Percentiles rank a stretch among this genome's conserved stretches.
These are phyloP conservation scores for Polypterus senegalus DNA, from an alignment of 2,113 vertebrate genomes.

Conservation along the genomic window DNA sequence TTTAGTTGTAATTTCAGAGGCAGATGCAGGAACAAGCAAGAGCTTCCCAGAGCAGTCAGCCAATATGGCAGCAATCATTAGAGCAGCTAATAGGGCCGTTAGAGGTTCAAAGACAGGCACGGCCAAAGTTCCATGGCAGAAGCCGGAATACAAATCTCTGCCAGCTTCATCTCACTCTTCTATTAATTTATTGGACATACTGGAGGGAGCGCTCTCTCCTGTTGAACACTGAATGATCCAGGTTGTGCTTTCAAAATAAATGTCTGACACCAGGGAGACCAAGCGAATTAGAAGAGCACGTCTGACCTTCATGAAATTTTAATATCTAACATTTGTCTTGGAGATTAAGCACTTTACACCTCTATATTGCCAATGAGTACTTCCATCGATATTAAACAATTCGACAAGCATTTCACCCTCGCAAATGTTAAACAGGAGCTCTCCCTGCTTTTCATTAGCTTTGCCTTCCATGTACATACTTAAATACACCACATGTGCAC, in stretches of 20 bases:
- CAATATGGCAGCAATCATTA: conserved; percentile 42
- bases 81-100: conserved; percentile 47
- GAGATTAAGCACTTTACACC: background rate
- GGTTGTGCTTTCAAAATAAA: conserved; percentile 27
- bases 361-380: conserved; percentile 3
- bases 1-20: conserved; percentile 11
- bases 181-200: conserved; percentile 30
- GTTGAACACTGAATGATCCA: conserved; percentile 21
- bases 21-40: background rate
- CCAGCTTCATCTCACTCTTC: conserved; percentile 43
- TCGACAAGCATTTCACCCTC: background rate
- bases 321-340: conserved; percentile 6
- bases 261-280: conserved; percentile 22
- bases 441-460: too few relatives aligned
- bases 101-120: conserved; percentile 31
- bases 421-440: background rate
- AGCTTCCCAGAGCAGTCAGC: background rate
- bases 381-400: conserved; percentile 6
- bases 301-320: conserved; percentile 12
- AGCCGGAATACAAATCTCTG: conserved; percentile 19
- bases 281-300: conserved; percentile 25
- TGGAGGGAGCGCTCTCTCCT: conserved; percentile 23
- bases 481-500: too few relatives aligned
- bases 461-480: too few relatives aligned
- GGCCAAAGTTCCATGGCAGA: conserved; percentile 14